These are phyloP conservation scores for Drosophila nigrodunni DNA, from an alignment of 1,140 invertebrate genomes.

Conservation along the genomic window DNA sequence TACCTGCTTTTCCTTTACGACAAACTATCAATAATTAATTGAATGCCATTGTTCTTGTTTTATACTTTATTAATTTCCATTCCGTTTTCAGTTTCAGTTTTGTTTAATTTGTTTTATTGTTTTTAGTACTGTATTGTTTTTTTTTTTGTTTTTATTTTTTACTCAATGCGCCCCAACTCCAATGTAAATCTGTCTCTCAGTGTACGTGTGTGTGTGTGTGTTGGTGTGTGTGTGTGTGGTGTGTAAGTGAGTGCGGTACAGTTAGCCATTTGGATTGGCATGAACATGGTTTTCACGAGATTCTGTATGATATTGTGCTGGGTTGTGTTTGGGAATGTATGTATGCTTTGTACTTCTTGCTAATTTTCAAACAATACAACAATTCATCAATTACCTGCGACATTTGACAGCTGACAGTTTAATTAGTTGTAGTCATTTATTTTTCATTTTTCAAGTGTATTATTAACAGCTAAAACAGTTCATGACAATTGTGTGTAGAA, in stretches of 20 bases:
- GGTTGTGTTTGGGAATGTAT: constrained; percentile 34
- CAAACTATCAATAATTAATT: constrained; percentile 9
- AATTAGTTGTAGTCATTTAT: neutral
- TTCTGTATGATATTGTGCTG: constrained; percentile 17
- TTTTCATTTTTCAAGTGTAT: neutral
- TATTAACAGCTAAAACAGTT: neutral
- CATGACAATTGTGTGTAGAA: neutral
- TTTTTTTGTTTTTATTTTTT: constrained; percentile 24
- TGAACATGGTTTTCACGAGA: constrained; percentile 12
- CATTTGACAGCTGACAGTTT: neutral
- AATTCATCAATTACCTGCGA: constrained; percentile 1
- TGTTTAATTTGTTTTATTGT: neutral
- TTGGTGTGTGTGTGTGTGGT: constrained; percentile 18
- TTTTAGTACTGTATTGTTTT: constrained; percentile 5
- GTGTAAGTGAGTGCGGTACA: constrained; percentile 28
- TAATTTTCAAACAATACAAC: constrained; percentile 35
- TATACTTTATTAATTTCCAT: neutral
- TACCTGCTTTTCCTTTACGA: constrained; percentile 4
- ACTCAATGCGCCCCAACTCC: constrained; percentile 47
- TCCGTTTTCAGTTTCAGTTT: constrained; percentile 2
- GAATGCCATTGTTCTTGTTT: neutral
- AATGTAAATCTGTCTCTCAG: constrained; percentile 23
- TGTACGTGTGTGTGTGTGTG: constrained; percentile 10
- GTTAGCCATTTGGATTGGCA: neutral
- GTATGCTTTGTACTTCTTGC: constrained; percentile 67